Conservation (phyloP, 2,888 invertebrate genomes). For the Caenorhabditis sp. region DNA sequence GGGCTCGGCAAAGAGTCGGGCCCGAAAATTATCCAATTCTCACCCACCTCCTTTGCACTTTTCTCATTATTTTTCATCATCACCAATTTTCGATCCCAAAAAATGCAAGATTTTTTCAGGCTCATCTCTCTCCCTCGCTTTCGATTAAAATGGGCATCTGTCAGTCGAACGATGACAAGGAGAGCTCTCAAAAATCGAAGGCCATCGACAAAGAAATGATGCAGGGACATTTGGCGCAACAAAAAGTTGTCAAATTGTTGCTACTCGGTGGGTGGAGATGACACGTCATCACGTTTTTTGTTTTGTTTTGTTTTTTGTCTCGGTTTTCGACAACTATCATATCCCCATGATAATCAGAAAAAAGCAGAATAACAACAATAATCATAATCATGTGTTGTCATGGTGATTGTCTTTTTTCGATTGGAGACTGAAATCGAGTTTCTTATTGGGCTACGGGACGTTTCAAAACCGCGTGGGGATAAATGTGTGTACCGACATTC, state of each 20-base stretch:
- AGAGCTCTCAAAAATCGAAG: constrained; percentile 62
- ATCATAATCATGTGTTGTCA: background rate
- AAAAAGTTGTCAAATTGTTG: constrained; percentile 62
- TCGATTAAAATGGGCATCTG: constrained; percentile 64
- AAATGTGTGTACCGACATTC: too few species aligned
- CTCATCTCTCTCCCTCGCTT: too few species aligned
- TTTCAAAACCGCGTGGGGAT: too few species aligned
- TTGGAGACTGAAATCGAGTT: background rate
- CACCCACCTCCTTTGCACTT: too few species aligned
- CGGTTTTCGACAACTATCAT: background rate
- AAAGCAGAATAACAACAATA: background rate
- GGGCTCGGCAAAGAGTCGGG: too few species aligned
- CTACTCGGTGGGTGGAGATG: constrained; percentile 46
- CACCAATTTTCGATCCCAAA: too few species aligned
- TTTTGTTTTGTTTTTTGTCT: background rate
- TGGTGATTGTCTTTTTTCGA: background rate
- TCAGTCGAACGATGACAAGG: constrained; percentile 69
- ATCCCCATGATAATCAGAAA: background rate
- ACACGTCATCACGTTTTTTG: background rate
- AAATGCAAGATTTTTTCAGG: too few species aligned
- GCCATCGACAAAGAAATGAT: constrained; percentile 69
- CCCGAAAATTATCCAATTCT: too few species aligned
- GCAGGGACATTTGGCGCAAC: constrained; percentile 58
- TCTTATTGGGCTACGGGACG: too few species aligned
- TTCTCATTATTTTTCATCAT: too few species aligned